Percentiles rank a stretch among this genome's conserved stretches.
Evolutionary conservation across 2,888 invertebrate species (phyloP).

Genomic region (Portevinia maculata): DNA sequence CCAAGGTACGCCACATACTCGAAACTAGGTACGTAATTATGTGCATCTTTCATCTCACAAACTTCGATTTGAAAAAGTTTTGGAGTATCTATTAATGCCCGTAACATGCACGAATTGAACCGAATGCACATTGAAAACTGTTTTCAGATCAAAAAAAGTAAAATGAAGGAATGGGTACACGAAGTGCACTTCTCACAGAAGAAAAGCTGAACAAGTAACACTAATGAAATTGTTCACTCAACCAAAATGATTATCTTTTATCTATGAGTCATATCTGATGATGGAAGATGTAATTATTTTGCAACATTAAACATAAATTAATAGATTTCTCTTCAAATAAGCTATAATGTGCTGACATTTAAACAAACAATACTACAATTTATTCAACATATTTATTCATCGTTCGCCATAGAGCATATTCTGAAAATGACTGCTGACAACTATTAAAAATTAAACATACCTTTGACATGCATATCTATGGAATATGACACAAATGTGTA

Average conservation of each 20-base stretch:
- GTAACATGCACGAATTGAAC: not conserved
- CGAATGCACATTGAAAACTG: slow-evolving; percentile 1
- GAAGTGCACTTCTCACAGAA: not conserved
- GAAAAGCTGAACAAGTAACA: not conserved
- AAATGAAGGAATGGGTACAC: too few species aligned
- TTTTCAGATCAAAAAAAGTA: not conserved
- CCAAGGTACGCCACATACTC: not conserved
- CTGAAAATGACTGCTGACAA: not conserved
- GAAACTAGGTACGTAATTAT: not conserved
- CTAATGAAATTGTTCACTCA: not conserved
- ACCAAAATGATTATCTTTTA: too few species aligned
- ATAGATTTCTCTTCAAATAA: slow-evolving; percentile 3
- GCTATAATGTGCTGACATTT: slow-evolving; percentile 23
- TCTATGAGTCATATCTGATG: slow-evolving; percentile 1
- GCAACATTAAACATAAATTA: not conserved
- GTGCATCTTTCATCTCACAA: slow-evolving; percentile 13
- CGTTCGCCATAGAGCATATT: slow-evolving; percentile 11
- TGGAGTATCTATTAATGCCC: not conserved
- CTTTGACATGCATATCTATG: not conserved
- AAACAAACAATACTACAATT: slow-evolving; percentile 29
- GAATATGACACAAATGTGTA: slow-evolving; percentile 4
- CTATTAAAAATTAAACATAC: not conserved
- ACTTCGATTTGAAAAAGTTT: slow-evolving; percentile 2
- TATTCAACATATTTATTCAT: not conserved
- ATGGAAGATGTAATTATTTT: slow-evolving; percentile 2